phyloP scores from a whole-genome alignment of 1,140 invertebrate genomes.

The Zaprionus capensis region DNA sequence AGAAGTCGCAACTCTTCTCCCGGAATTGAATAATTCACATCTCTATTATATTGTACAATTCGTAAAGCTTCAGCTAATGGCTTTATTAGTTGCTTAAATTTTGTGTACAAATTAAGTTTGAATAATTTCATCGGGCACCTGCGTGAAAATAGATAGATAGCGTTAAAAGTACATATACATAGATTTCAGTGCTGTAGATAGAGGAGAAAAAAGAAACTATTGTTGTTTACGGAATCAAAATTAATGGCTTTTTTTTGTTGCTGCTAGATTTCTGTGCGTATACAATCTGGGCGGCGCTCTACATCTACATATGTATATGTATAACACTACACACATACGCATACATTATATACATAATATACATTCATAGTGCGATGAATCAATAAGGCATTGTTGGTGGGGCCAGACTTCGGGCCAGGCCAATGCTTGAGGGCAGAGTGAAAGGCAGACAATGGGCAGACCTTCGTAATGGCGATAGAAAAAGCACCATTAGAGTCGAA shows the following conservation, averaged over 20 bases:
- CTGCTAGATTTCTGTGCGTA: slow-evolving; percentile 21
- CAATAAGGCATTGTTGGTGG: slow-evolving; percentile 46
- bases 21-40: not conserved
- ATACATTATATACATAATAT: slow-evolving; percentile 6
- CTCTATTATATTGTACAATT: not conserved
- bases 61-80: slow-evolving; percentile 4
- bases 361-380: slow-evolving; percentile 41
- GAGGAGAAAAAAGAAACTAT: slow-evolving; percentile 20
- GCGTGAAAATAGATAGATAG: slow-evolving; percentile 17
- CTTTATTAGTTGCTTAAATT: slow-evolving; percentile 19
- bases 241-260: slow-evolving; percentile 62
- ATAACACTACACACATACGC: not conserved
- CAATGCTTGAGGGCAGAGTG: slow-evolving; percentile 20
- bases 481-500: slow-evolving; percentile 29
- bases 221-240: slow-evolving; percentile 57
- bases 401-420: slow-evolving; percentile 35
- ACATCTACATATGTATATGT: not conserved
- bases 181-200: slow-evolving; percentile 16
- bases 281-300: slow-evolving; percentile 20
- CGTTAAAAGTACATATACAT: not conserved
- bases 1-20: slow-evolving; percentile 1
- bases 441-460: slow-evolving; percentile 20
- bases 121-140: not conserved
- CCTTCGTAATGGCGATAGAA: not conserved
- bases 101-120: slow-evolving; percentile 4